Percentiles rank a stretch among this genome's conserved stretches.
Conservation (phyloP, 2,797 vertebrate species). For the Ceryle rudis region DNA sequence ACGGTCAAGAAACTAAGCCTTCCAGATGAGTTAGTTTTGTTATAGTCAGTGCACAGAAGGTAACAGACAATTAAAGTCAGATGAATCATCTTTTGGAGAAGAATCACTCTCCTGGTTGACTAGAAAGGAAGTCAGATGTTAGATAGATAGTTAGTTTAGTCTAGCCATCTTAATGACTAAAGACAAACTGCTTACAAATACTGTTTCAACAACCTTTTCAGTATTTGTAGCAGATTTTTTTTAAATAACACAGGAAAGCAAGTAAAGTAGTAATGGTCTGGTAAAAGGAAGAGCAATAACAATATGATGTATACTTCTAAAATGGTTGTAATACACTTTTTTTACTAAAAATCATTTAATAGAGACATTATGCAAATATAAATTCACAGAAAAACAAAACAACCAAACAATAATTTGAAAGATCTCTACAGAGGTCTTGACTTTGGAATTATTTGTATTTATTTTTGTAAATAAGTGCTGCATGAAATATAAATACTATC, state of each 20-base stretch:
- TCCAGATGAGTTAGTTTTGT: neutral
- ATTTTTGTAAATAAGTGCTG: neutral
- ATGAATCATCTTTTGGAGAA: neutral
- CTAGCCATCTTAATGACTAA: neutral
- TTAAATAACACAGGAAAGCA: neutral
- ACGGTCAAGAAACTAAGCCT: neutral
- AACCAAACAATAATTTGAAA: neutral
- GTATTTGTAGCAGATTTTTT: neutral
- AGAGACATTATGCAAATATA: neutral
- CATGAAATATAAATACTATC: neutral
- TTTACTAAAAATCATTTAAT: neutral
- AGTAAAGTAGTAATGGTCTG: neutral
- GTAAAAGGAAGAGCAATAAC: neutral
- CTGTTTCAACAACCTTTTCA: neutral
- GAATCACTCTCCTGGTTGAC: neutral
- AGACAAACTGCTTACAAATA: neutral
- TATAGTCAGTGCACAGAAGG: neutral
- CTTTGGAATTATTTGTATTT: neutral
- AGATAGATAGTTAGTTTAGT: neutral
- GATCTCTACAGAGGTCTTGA: neutral
- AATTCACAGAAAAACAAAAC: neutral
- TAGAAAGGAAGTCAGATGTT: neutral
- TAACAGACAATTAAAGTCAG: neutral
- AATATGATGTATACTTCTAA: neutral
- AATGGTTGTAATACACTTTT: neutral